phyloP scores from a whole-genome alignment of 2,113 vertebrate genomes.

The Hyla sarda region DNA sequence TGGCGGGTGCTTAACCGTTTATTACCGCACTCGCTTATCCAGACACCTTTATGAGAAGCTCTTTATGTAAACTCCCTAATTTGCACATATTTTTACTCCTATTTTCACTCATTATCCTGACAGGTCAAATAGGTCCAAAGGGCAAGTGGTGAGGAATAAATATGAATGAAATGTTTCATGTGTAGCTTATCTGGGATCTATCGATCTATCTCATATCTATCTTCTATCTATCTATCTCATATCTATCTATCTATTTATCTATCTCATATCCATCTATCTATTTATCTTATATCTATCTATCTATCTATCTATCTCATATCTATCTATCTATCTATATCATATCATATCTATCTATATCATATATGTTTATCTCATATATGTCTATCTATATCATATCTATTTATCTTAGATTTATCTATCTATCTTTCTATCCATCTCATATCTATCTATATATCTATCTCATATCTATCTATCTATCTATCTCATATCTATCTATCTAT shows the following conservation, averaged over 20 bases:
- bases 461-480: not conserved
- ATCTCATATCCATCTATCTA: not conserved
- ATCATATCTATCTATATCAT: not conserved
- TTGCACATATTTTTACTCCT: constrained; percentile 26
- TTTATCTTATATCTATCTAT: not conserved
- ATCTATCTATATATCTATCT: not conserved
- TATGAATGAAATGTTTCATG: too few relatives aligned
- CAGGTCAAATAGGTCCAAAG: not conserved
- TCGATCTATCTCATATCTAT: not conserved
- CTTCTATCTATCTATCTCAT: not conserved
- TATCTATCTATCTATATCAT: not conserved
- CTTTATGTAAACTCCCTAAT: constrained; percentile 36
- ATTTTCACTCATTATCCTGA: not conserved
- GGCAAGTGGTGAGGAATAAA: too few relatives aligned
- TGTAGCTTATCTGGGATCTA: not conserved
- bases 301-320: not conserved
- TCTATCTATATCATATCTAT: not conserved
- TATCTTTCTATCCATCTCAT: not conserved
- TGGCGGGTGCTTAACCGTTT: constrained; percentile 12
- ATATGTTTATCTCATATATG: not conserved
- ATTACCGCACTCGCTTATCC: not conserved
- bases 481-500: not conserved
- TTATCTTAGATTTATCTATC: not conserved
- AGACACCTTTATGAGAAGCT: constrained; percentile 18
- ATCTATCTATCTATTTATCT: not conserved